Conservation (phyloP, 2,888 invertebrate species). For the Monochamus alternatus region DNA sequence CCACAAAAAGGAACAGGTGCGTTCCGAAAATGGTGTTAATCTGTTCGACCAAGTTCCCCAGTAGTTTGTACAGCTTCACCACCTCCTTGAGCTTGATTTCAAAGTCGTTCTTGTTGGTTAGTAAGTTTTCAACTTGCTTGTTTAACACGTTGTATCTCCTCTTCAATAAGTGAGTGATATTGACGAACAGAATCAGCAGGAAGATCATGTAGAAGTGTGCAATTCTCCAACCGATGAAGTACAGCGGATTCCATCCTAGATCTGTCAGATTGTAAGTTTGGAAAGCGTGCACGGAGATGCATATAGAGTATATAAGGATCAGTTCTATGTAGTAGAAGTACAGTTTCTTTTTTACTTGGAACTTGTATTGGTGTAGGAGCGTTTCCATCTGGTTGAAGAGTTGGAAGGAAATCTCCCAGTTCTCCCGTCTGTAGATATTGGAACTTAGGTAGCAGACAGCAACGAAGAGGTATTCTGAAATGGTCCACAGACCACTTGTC, state of each 20-base stretch:
- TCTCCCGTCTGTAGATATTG: not conserved
- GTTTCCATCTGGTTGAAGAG: not conserved
- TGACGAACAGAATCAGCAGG: not conserved
- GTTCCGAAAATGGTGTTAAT: not conserved
- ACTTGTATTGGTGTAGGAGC: not conserved
- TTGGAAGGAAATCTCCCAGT: not conserved
- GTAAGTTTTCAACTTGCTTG: not conserved
- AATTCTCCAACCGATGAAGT: not conserved
- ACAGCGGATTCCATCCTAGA: not conserved
- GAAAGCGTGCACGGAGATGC: not conserved
- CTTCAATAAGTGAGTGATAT: not conserved
- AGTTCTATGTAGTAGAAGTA: slow-evolving; percentile 1
- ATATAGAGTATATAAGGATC: not conserved
- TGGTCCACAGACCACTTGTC: not conserved
- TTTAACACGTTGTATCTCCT: not conserved
- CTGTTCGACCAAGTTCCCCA: not conserved
- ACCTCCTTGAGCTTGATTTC: not conserved
- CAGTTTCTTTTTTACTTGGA: not conserved
- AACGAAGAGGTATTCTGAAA: not conserved
- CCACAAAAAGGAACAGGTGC: not conserved
- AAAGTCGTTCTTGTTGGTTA: not conserved
- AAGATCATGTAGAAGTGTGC: slow-evolving; percentile 11
- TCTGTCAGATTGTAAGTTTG: not conserved
- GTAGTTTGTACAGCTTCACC: not conserved
- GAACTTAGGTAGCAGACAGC: not conserved